Percentiles rank a stretch among this genome's conserved stretches.
phyloP scores from a whole-genome alignment of 2,113 vertebrate species.

The Acanthochromis polyacanthus region DNA sequence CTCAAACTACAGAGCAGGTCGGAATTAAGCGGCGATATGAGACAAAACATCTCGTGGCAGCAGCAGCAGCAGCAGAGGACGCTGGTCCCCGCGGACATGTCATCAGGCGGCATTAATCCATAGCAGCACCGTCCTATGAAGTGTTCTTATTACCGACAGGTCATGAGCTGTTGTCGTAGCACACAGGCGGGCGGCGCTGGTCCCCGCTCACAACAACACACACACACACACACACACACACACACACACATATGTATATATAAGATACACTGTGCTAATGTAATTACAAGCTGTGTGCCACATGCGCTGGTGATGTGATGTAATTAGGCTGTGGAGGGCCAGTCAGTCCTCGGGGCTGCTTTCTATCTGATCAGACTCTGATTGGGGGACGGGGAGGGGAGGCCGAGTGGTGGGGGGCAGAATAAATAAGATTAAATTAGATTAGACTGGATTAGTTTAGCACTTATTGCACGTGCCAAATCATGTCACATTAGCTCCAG shows the following conservation, averaged over 20 bases:
- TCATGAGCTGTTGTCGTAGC: slow-evolving; percentile 52
- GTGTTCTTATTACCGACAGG: slow-evolving; percentile 60
- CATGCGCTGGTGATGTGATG: slow-evolving; percentile 79
- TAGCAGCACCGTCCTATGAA: slow-evolving; percentile 41
- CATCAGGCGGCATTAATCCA: slow-evolving; percentile 57
- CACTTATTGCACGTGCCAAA: slow-evolving; percentile 85
- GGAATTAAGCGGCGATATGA: slow-evolving; percentile 13
- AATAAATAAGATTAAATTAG: slow-evolving; percentile 82
- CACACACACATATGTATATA: slow-evolving; percentile 20
- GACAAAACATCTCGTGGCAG: slow-evolving; percentile 27
- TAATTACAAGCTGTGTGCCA: slow-evolving; percentile 75
- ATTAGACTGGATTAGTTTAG: slow-evolving; percentile 85
- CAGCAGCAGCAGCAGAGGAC: slow-evolving; percentile 32
- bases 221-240: slow-evolving; percentile 21
- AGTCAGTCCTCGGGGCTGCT: slow-evolving; percentile 79
- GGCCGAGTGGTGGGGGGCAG: slow-evolving; percentile 43
- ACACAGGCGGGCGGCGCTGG: slow-evolving; percentile 21
- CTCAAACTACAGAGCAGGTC: slow-evolving; percentile 7
- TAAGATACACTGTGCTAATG: slow-evolving; percentile 69
- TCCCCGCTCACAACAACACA: slow-evolving; percentile 21
- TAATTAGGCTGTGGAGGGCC: slow-evolving; percentile 76
- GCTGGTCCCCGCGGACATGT: slow-evolving; percentile 32
- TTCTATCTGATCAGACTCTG: slow-evolving; percentile 79
- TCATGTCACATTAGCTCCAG: slow-evolving; percentile 83
- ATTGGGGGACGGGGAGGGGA: slow-evolving; percentile 62